Conservation (phyloP, 1,140 invertebrate species). For the Philaenus spumarius region DNA sequence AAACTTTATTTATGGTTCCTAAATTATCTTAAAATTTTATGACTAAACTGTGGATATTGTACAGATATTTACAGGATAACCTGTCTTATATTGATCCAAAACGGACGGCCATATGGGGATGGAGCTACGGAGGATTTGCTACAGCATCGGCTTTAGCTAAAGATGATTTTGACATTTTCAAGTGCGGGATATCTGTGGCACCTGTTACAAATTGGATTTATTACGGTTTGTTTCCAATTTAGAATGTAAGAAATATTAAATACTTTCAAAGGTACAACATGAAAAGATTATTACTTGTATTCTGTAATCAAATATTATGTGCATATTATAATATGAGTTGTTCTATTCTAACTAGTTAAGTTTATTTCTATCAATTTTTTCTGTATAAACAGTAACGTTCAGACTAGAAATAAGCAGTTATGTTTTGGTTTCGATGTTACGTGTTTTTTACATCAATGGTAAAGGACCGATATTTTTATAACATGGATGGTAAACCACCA, state of each 20-base stretch:
- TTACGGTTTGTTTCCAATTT: constrained; percentile 76
- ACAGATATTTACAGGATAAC: constrained; percentile 46
- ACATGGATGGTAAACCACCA: too few relatives aligned
- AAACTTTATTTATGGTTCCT: too few relatives aligned
- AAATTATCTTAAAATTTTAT: too few relatives aligned
- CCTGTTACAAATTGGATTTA: constrained; percentile 92
- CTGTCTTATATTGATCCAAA: constrained; percentile 51
- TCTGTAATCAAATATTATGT: neutral
- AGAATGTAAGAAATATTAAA: constrained; percentile 30
- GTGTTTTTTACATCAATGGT: too few relatives aligned
- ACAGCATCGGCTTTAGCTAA: constrained; percentile 64
- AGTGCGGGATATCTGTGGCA: constrained; percentile 86
- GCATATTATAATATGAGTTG: too few relatives aligned
- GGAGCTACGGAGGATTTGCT: constrained; percentile 85
- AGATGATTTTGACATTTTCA: constrained; percentile 62
- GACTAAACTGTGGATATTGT: too few relatives aligned
- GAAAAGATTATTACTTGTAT: neutral
- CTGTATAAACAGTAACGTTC: neutral
- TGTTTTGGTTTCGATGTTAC: too few relatives aligned
- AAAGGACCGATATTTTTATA: too few relatives aligned
- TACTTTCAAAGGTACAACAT: neutral
- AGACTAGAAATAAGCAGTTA: too few relatives aligned
- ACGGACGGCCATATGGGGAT: constrained; percentile 81
- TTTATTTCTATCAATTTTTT: neutral
- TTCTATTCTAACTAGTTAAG: neutral